A percentile compares a stretch with the other conserved stretches of the same genome.
Evolutionary conservation across 1,140 invertebrate species (phyloP).

Genomic region (Parasteatoda tepidariorum): DNA sequence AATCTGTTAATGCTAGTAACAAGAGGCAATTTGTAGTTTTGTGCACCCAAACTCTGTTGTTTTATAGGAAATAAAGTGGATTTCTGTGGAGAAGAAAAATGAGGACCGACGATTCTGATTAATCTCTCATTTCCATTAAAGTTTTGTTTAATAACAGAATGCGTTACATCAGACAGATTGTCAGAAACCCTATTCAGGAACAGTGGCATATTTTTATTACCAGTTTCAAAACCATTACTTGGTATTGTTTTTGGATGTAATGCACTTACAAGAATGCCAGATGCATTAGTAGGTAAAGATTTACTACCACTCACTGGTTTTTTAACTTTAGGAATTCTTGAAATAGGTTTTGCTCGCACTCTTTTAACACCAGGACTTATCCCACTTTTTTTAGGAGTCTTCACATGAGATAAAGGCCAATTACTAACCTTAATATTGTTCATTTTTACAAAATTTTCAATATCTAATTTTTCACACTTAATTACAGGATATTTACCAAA

Average conservation of each 20-base stretch:
- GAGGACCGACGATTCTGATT: not conserved
- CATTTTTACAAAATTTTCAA: constrained; percentile 40
- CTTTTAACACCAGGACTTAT: not conserved
- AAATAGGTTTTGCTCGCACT: not conserved
- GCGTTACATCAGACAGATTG: not conserved
- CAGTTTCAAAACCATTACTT: no score
- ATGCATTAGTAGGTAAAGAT: no score
- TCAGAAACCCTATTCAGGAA: not conserved
- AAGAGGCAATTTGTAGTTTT: constrained; percentile 17
- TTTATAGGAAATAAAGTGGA: no score
- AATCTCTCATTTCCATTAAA: not conserved
- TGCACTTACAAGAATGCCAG: no score
- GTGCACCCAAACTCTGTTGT: not conserved
- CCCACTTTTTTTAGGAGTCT: not conserved
- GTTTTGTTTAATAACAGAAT: not conserved
- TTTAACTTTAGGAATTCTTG: constrained; percentile 22
- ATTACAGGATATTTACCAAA: constrained; percentile 44
- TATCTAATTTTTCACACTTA: constrained; percentile 41
- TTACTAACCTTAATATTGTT: constrained; percentile 51
- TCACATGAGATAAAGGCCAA: constrained; percentile 16
- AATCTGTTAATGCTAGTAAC: constrained; percentile 37
- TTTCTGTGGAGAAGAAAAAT: not conserved
- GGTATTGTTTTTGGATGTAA: no score
- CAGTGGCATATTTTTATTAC: not conserved
- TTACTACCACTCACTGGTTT: constrained; percentile 37